Percentiles rank a stretch among this genome's conserved stretches.
phyloP scores from a whole-genome alignment of 2,888 invertebrate genomes.

The Barypeithes pellucidus region DNA sequence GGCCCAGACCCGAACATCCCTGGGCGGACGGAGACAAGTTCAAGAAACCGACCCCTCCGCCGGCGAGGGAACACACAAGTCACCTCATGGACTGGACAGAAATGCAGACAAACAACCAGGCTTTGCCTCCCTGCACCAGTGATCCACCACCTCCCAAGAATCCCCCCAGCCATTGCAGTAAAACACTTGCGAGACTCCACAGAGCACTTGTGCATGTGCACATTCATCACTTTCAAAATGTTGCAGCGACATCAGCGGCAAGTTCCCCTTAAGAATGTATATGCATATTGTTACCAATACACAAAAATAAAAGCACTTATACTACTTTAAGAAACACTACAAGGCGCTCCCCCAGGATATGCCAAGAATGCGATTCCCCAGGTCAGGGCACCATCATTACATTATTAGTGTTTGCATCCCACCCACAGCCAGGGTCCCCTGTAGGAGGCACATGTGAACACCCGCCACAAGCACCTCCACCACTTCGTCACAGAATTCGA shows the following conservation, averaged over 20 bases:
- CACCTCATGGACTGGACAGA: conserved; percentile 95
- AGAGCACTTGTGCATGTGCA: conserved; percentile 95
- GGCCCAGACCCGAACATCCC: conserved; percentile 89
- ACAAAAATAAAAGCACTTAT: no score
- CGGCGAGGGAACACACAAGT: conserved; percentile 88
- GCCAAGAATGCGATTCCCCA: no score
- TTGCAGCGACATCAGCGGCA: conserved; percentile 90
- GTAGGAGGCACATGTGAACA: conserved; percentile 93
- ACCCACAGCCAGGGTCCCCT: conserved; percentile 54
- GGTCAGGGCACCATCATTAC: no score
- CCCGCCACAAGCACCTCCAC: conserved; percentile 95
- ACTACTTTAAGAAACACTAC: no score
- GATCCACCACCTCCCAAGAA: conserved; percentile 92
- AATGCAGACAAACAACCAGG: conserved; percentile 90
- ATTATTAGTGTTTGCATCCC: background rate
- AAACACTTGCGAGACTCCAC: conserved; percentile 90
- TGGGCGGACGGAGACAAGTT: conserved; percentile 91
- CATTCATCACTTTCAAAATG: conserved; percentile 93
- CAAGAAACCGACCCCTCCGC: conserved; percentile 85
- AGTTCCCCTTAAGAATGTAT: no score
- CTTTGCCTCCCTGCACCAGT: conserved; percentile 87
- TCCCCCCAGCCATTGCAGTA: conserved; percentile 84
- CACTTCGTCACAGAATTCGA: conserved; percentile 93
- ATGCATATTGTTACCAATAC: no score
- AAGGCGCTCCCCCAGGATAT: no score